Percentiles rank a stretch among this genome's conserved stretches.
Evolutionary conservation across 2,113 vertebrate species (phyloP).

Genomic region (Tetrao urogallus): DNA sequence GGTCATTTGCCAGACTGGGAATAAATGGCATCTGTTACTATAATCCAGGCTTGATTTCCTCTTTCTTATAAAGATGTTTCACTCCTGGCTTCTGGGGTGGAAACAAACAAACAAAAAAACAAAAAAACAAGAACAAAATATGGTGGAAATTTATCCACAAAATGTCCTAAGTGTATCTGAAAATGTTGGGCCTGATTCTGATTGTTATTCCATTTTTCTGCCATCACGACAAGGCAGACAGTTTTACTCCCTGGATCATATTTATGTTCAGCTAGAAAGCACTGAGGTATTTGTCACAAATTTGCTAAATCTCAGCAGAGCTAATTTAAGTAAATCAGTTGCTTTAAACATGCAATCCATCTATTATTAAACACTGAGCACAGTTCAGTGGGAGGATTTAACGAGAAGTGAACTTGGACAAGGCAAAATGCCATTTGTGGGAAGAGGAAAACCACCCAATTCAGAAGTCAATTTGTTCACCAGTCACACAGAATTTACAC

Average conservation of each 20-base stretch:
- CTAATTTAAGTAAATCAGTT: not conserved
- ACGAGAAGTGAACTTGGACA: not conserved
- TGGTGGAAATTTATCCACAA: not conserved
- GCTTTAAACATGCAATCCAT: not conserved
- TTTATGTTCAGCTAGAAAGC: not conserved
- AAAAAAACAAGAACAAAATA: not conserved
- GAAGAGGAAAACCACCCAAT: not conserved
- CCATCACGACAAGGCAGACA: not conserved
- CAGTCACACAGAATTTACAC: not conserved
- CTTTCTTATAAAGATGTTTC: not conserved
- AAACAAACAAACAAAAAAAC: not conserved
- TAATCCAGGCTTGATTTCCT: not conserved
- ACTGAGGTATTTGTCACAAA: not conserved
- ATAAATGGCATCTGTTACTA: conserved; percentile 54
- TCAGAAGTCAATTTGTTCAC: not conserved
- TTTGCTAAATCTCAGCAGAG: not conserved
- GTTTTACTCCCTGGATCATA: not conserved
- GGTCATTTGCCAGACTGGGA: conserved; percentile 59
- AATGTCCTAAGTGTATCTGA: not conserved
- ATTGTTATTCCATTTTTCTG: not conserved
- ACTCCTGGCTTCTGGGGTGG: not conserved
- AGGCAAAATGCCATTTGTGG: not conserved
- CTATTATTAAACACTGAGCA: not conserved
- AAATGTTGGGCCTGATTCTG: not conserved
- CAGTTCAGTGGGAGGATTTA: not conserved